Conservation (phyloP, 2,888 invertebrate species). For the Leptinotarsa rubiginosa region DNA sequence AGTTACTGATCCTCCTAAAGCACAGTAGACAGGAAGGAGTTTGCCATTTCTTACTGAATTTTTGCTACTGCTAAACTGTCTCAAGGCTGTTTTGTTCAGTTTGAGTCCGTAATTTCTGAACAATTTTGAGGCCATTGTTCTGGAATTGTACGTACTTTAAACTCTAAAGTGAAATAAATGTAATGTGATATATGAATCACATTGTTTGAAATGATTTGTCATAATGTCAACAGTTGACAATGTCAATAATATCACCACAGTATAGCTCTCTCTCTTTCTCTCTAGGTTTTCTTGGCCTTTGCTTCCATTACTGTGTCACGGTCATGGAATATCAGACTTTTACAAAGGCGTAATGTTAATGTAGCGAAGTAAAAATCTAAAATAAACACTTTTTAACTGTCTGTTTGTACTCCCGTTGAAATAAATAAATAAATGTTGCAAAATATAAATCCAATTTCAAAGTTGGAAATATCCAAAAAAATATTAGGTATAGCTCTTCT, state of each 20-base stretch:
- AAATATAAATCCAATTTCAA: too few species aligned
- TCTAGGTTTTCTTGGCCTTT: too few species aligned
- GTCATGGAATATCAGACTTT: too few species aligned
- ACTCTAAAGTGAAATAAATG: not conserved
- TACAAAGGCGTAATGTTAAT: too few species aligned
- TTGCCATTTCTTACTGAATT: constrained; percentile 1
- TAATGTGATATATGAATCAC: constrained; percentile 1
- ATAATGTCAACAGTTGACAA: not conserved
- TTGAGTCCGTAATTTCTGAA: not conserved
- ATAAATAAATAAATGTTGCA: too few species aligned
- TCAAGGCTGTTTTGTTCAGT: constrained; percentile 9
- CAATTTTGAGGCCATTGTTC: constrained; percentile 15
- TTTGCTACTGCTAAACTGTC: constrained; percentile 6
- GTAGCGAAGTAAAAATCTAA: too few species aligned
- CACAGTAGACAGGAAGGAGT: constrained; percentile 40
- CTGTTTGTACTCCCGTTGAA: too few species aligned
- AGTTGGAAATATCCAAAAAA: too few species aligned
- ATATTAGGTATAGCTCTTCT: too few species aligned
- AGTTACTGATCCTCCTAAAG: constrained; percentile 66
- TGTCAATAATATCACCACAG: not conserved
- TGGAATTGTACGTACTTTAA: not conserved
- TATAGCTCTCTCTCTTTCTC: too few species aligned
- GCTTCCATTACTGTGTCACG: too few species aligned
- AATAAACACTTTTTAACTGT: too few species aligned
- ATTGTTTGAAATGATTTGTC: constrained; percentile 9